Evolutionary conservation across 2,113 vertebrate genomes (phyloP).

Genomic region (Scomber scombrus): DNA sequence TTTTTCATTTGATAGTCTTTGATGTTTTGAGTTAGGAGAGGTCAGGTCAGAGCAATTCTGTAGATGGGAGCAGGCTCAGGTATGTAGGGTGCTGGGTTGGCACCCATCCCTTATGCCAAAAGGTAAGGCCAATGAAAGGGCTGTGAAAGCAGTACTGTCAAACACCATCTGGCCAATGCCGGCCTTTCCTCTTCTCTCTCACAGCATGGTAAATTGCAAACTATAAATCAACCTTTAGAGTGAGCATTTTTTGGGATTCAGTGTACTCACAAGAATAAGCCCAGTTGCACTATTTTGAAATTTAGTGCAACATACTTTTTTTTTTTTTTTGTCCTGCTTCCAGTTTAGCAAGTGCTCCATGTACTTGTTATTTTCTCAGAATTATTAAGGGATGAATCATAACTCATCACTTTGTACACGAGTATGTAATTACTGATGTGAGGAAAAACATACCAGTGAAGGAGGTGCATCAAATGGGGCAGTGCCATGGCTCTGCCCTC

Average conservation of each 20-base stretch:
- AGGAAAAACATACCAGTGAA: conserved; percentile 46
- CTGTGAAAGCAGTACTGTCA: conserved; percentile 59
- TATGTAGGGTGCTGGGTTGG: conserved; percentile 61
- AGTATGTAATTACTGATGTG: conserved; percentile 45
- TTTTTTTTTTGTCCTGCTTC: conserved; percentile 7
- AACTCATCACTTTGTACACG: conserved; percentile 22
- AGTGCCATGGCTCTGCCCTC: conserved; percentile 28
- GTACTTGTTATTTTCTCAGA: conserved; percentile 49
- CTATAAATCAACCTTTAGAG: conserved; percentile 67
- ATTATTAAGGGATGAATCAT: conserved; percentile 48
- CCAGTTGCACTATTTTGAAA: conserved; percentile 48
- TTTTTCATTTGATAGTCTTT: conserved; percentile 65
- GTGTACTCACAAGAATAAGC: conserved; percentile 20
- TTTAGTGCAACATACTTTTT: conserved; percentile 28
- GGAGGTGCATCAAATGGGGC: conserved; percentile 28
- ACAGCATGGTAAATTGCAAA: conserved; percentile 44
- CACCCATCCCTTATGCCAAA: conserved; percentile 52
- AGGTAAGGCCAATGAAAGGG: conserved; percentile 66
- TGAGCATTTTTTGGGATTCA: conserved; percentile 25
- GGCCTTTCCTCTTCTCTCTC: conserved; percentile 38
- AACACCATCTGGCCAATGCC: conserved; percentile 67
- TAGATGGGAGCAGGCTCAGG: conserved; percentile 58
- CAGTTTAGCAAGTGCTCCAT: conserved; percentile 19
- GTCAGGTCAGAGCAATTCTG: conserved; percentile 55
- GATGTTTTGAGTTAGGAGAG: conserved; percentile 72